A percentile compares a stretch with the other conserved stretches of the same genome.
Conservation (phyloP, 2,113 vertebrate genomes). For the Smithornis capensis region DNA sequence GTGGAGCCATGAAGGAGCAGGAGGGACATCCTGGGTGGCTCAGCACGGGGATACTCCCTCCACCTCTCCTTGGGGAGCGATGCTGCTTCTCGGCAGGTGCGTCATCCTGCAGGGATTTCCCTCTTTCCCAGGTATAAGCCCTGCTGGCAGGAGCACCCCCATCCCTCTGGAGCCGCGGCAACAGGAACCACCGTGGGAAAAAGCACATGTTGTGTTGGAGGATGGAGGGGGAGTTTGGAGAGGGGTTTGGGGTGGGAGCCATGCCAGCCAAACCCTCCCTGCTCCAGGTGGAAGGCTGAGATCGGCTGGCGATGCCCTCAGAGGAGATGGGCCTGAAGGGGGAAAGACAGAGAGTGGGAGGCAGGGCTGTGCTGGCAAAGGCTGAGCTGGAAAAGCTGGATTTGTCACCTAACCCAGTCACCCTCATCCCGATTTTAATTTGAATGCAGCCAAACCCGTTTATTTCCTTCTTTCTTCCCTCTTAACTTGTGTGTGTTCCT, state of each 20-base stretch:
- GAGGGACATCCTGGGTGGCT: background rate
- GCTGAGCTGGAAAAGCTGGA: background rate
- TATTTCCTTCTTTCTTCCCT: background rate
- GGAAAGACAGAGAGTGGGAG: background rate
- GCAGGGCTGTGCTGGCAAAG: background rate
- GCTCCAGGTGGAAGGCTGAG: background rate
- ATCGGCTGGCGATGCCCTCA: background rate
- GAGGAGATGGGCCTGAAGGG: background rate
- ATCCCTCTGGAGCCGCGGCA: background rate
- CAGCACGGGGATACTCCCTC: background rate
- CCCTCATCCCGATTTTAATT: accelerated
- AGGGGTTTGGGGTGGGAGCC: background rate
- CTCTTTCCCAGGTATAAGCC: background rate
- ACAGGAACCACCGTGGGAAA: background rate
- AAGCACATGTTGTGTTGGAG: accelerated
- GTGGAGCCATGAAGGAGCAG: accelerated
- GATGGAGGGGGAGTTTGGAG: background rate
- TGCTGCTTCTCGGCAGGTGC: background rate
- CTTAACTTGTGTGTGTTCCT: background rate
- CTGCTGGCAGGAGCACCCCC: background rate
- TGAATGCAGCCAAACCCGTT: background rate
- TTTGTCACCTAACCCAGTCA: background rate
- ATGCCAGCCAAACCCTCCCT: background rate
- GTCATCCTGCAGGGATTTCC: background rate
- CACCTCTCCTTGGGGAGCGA: background rate